A percentile compares a stretch with the other conserved stretches of the same genome.
These are phyloP conservation scores for Phaonia tiefii DNA, from an alignment of 2,888 invertebrate species.

Conservation along the genomic window DNA sequence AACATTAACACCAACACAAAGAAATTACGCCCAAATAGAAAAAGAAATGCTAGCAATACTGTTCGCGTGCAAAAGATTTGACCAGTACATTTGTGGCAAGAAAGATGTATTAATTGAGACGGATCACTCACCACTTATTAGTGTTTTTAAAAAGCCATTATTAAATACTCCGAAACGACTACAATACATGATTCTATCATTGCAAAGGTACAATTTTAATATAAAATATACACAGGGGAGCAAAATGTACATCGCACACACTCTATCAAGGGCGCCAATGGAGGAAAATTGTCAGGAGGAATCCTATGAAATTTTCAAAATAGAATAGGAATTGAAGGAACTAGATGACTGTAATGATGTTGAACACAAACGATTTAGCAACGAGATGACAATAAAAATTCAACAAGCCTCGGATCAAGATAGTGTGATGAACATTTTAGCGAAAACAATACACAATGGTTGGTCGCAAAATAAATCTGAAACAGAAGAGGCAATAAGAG, in stretches of 20 bases:
- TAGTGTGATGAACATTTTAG: not conserved
- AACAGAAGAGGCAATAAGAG: not conserved
- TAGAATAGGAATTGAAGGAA: conserved; percentile 18
- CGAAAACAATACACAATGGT: conserved; percentile 2
- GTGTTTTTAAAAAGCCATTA: conserved; percentile 23
- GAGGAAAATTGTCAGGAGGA: not conserved
- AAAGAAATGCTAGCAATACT: not conserved
- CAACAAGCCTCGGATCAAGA: not conserved
- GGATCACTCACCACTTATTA: conserved; percentile 32
- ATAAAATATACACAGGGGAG: conserved; percentile 5
- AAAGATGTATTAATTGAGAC: conserved; percentile 6
- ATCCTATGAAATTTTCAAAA: conserved; percentile 18
- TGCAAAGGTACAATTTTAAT: conserved; percentile 10
- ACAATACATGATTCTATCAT: conserved; percentile 12
- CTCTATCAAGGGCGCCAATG: conserved; percentile 24
- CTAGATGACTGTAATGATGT: not conserved
- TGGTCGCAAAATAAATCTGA: conserved; percentile 13
- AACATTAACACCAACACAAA: too few relatives aligned
- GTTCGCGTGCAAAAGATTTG: too few relatives aligned
- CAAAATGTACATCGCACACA: conserved; percentile 12
- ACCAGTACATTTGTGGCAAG: conserved; percentile 61
- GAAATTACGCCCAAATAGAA: too few relatives aligned
- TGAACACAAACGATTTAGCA: conserved; percentile 10
- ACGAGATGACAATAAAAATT: conserved; percentile 12
- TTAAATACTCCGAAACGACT: conserved; percentile 19